These are phyloP conservation scores for Chascanopsetta lugubris DNA, from an alignment of 2,113 vertebrate species.

Conservation along the genomic window DNA sequence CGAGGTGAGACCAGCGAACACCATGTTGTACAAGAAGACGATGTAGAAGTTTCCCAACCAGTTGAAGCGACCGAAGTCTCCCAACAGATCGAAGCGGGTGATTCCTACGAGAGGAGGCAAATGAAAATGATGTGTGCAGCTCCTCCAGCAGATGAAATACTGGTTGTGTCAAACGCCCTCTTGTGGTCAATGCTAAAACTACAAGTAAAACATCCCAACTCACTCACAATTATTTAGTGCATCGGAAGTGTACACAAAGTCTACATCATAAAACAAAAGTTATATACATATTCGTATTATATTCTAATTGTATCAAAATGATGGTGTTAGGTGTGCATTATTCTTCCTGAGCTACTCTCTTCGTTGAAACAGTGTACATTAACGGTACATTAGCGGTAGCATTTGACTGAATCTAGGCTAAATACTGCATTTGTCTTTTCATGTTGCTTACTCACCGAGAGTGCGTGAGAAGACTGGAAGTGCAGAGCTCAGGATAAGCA, in stretches of 20 bases:
- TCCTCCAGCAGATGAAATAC: neutral
- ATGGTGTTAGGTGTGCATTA: no score
- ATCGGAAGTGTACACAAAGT: neutral
- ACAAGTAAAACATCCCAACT: constrained; percentile 39
- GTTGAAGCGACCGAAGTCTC: constrained; percentile 94
- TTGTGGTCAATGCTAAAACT: constrained; percentile 59
- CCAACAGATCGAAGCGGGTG: constrained; percentile 93
- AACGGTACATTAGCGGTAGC: no score
- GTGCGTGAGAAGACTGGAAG: constrained; percentile 96
- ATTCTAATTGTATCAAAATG: no score
- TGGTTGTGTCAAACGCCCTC: constrained; percentile 41
- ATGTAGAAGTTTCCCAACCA: constrained; percentile 97
- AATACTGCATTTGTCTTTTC: constrained; percentile 2
- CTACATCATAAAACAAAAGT: no score
- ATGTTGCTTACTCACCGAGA: constrained; percentile 84
- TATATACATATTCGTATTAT: no score
- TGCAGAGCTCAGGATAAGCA: constrained; percentile 95
- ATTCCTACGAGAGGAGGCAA: constrained; percentile 81
- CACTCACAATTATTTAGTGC: neutral
- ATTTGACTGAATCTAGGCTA: neutral
- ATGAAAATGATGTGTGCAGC: neutral
- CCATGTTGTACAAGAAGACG: constrained; percentile 94
- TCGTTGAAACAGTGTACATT: no score
- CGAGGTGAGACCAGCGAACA: constrained; percentile 92
- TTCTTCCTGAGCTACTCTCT: no score